A percentile compares a stretch with the other conserved stretches of the same genome.
Evolutionary conservation across 2,113 vertebrate genomes (phyloP).

Genomic region (Gymnorhina tibicen): DNA sequence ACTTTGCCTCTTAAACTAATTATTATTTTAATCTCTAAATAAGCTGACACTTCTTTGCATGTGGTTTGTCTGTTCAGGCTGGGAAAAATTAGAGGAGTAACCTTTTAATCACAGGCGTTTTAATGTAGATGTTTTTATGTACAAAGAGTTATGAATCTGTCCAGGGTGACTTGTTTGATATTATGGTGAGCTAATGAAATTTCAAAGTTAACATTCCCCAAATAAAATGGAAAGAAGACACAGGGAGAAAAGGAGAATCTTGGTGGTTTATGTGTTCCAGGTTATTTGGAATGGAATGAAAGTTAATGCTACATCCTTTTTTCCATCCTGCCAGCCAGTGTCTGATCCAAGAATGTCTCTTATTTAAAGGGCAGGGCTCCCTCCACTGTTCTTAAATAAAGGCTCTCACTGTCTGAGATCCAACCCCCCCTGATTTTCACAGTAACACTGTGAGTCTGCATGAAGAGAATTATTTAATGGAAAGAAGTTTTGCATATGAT

Average conservation of each 20-base stretch:
- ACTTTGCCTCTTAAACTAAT: conserved; percentile 43
- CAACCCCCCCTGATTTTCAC: conserved; percentile 16
- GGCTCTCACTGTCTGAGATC: conserved; percentile 49
- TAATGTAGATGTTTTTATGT: conserved; percentile 26
- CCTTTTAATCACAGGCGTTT: conserved; percentile 41
- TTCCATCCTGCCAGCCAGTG: conserved; percentile 62
- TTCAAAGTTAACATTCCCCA: conserved; percentile 44
- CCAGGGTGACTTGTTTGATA: conserved; percentile 29
- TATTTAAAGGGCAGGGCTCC: conserved; percentile 69
- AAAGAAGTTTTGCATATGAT: conserved; percentile 40
- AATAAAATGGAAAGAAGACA: conserved; percentile 53
- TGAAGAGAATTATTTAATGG: conserved; percentile 20
- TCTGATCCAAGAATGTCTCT: conserved; percentile 70
- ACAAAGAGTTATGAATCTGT: conserved; percentile 20
- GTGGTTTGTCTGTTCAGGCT: conserved; percentile 38
- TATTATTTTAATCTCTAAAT: conserved; percentile 52
- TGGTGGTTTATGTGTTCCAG: conserved; percentile 65
- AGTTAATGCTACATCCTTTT: conserved; percentile 62
- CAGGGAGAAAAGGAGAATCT: conserved; percentile 37
- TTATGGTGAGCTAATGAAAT: conserved; percentile 42
- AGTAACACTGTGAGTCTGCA: neutral
- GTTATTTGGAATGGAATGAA: conserved; percentile 67
- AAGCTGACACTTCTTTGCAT: conserved; percentile 40
- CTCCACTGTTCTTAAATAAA: conserved; percentile 67
- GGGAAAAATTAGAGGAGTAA: conserved; percentile 33